Evolutionary conservation across 2,797 vertebrate species (phyloP), one percentile per base, ranked within the genome.

Genomic region (Setipinna tenuifilis): DNA sequence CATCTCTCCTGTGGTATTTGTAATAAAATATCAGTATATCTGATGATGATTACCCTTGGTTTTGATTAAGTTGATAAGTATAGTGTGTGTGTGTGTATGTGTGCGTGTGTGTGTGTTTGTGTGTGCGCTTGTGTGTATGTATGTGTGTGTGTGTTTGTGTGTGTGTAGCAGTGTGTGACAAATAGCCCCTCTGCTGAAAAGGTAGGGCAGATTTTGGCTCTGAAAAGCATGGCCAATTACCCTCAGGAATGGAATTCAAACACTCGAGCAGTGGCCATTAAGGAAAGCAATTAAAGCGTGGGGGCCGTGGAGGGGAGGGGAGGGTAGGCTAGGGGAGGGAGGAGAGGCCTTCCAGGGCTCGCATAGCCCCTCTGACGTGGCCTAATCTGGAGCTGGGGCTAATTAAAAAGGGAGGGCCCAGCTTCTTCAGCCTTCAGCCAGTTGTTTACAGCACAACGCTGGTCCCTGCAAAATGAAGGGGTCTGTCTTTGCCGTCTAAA

Each of bases 191-290:
- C 83, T 85, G 85, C 25, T 85, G 84, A 85, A 89, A 41, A 85
- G 83, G 83, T 85, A 85, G 86, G 82, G 78, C 31, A 58, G 65
- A 84, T 88, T 87, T 83, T 68, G 17, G 80, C 85, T 84, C 83
- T 85, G 87, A 85, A 81, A 84, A 90, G 86, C 90, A 93, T 92
- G 93, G 91, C 92, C 92, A 91, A 94, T 94, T 94, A 94, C 91
- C 91, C 92, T 90, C 92, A 93, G 93, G 92, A 94, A 93, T 92
- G 92, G 90, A 92, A 92, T 94, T 94, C 91, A 93, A 93, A 94
- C 92, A 88, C 91, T 92, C 87, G 90, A 92, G 85, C 90, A 59
- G 84, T 89, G 88, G 88, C 94, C 92, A 93, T 94, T 93, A 93
- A 89, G 92, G 90, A 93, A 87, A 92, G 91, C 92, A 94, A 92